Conservation (phyloP, 2,797 vertebrate genomes). For the Meriones psammophilus region DNA sequence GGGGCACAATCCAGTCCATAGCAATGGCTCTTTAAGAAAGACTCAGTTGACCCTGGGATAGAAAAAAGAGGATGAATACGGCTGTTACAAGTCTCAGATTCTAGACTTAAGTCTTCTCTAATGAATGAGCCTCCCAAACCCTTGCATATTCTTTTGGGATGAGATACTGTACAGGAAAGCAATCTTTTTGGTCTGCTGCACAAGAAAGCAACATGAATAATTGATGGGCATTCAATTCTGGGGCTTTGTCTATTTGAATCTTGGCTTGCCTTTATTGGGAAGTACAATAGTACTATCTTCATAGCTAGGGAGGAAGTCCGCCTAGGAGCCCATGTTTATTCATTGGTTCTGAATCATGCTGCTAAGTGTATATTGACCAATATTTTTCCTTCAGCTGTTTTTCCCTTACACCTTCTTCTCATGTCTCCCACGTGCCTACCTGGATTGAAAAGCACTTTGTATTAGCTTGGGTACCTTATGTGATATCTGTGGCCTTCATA, state of each 20-base stretch:
- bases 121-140: neutral
- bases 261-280: neutral
- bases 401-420: neutral
- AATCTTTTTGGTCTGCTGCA: neutral
- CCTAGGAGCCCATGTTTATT: neutral
- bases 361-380: neutral
- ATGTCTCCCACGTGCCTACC: neutral
- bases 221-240: neutral
- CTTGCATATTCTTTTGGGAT: neutral
- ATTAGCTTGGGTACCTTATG: neutral
- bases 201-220: neutral
- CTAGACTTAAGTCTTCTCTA: neutral
- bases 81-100: neutral
- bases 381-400: slow-evolving; percentile 6
- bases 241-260: neutral
- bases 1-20: neutral
- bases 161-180: neutral
- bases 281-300: neutral
- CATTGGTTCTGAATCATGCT: neutral
- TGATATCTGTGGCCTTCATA: neutral
- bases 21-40: neutral
- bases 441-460: neutral
- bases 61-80: neutral
- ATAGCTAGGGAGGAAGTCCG: neutral
- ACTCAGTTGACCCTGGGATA: neutral